These are phyloP conservation scores for Bucco capensis DNA, from an alignment of 2,113 vertebrate species.

Conservation along the genomic window DNA sequence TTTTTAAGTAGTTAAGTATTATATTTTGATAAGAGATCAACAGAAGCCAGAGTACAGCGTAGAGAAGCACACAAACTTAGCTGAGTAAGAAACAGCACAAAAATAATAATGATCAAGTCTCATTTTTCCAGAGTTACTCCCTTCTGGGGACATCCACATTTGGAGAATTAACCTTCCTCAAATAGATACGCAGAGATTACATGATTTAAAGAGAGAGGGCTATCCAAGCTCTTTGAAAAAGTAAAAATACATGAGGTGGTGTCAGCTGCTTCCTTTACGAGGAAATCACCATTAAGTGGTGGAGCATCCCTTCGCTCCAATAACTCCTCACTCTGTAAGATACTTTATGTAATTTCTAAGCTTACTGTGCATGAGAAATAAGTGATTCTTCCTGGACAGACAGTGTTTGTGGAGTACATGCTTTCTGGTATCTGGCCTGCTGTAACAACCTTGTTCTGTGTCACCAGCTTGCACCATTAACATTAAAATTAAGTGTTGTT, in stretches of 20 bases:
- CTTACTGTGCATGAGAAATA: background rate
- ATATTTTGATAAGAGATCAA: background rate
- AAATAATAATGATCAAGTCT: background rate
- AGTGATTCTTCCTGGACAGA: background rate
- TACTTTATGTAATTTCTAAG: rapidly evolving
- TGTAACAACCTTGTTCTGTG: background rate
- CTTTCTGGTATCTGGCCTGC: background rate
- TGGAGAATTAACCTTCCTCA: background rate
- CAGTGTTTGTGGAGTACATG: rapidly evolving
- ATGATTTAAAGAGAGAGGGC: background rate
- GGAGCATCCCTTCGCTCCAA: background rate
- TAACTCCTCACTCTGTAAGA: background rate
- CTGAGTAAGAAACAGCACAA: background rate
- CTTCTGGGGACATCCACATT: background rate
- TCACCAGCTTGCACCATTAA: background rate
- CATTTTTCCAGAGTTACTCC: background rate
- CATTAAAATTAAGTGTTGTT: background rate
- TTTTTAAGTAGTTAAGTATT: background rate
- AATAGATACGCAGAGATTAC: background rate
- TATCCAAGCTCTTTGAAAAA: background rate
- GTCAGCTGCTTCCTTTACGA: background rate
- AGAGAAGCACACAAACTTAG: background rate
- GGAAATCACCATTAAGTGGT: background rate
- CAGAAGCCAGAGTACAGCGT: background rate
- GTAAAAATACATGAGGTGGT: background rate